Conservation (phyloP, 2,888 invertebrate genomes). For the Ochropleura plecta region DNA sequence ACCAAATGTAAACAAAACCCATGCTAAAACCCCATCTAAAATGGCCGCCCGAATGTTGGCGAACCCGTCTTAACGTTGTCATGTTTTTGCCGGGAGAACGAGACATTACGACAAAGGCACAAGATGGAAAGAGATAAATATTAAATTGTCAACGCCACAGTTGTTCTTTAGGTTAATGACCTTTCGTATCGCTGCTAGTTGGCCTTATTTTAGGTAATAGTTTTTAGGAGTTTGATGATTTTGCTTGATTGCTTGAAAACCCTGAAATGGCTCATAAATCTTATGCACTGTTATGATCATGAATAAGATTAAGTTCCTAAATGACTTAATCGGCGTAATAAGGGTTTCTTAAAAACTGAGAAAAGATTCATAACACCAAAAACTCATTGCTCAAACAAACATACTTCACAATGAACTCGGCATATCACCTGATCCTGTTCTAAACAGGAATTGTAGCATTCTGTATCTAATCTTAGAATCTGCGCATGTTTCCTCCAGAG, state of each 20-base stretch:
- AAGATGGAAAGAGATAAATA: too few relatives aligned
- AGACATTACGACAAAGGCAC: too few relatives aligned
- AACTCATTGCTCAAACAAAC: slow-evolving; percentile 5
- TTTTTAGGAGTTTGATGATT: not conserved
- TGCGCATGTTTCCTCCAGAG: slow-evolving; percentile 80
- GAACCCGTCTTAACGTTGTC: too few relatives aligned
- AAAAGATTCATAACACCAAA: not conserved
- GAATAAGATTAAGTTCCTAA: not conserved
- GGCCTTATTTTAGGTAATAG: too few relatives aligned
- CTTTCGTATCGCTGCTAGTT: too few relatives aligned
- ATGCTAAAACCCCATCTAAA: too few relatives aligned
- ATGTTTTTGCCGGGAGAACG: too few relatives aligned
- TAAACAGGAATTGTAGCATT: slow-evolving; percentile 81
- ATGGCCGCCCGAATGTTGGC: too few relatives aligned
- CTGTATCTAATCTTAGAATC: slow-evolving; percentile 86
- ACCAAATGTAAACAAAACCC: too few relatives aligned
- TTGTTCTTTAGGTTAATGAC: too few relatives aligned
- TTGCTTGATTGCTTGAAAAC: not conserved
- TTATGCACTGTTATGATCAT: too few relatives aligned
- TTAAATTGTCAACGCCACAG: too few relatives aligned
- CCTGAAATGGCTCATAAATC: not conserved
- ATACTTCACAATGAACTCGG: slow-evolving; percentile 73
- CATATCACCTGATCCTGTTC: slow-evolving; percentile 74
- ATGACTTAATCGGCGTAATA: not conserved
- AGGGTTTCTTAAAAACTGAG: not conserved